phyloP scores from a whole-genome alignment of 2,888 invertebrate genomes.

The Hylaea fasciaria region DNA sequence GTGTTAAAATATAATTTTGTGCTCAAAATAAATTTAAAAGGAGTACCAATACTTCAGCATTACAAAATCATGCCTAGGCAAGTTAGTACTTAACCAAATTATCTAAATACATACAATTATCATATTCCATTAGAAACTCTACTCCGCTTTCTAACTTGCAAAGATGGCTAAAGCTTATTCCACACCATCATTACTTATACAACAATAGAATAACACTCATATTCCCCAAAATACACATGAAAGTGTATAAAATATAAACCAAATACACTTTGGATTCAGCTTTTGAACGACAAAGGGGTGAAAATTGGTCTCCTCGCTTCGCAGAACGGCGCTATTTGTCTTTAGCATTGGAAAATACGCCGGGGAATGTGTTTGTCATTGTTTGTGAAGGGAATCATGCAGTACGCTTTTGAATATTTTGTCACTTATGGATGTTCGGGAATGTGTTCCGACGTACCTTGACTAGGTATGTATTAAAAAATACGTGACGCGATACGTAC shows the following conservation, averaged over 20 bases:
- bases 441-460: too few species aligned
- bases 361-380: constrained; percentile 33
- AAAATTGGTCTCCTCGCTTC: constrained; percentile 53
- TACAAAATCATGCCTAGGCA: too few species aligned
- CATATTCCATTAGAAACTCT: constrained; percentile 9
- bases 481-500: too few species aligned
- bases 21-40: too few species aligned
- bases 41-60: too few species aligned
- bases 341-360: constrained; percentile 49
- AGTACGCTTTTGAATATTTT: neutral
- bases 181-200: constrained; percentile 6
- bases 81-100: too few species aligned
- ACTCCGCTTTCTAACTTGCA: constrained; percentile 9
- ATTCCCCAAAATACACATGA: constrained; percentile 16
- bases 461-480: too few species aligned
- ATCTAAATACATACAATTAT: too few species aligned
- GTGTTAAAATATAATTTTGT: too few species aligned
- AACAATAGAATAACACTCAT: constrained; percentile 2
- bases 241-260: constrained; percentile 44
- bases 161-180: constrained; percentile 15
- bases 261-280: constrained; percentile 50
- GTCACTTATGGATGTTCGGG: neutral
- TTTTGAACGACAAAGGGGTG: constrained; percentile 53
- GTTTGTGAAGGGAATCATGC: constrained; percentile 12
- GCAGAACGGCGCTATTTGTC: constrained; percentile 50